Evolutionary conservation across 2,888 invertebrate genomes (phyloP), one percentile per base, ranked within the genome.

Genomic region (Seira ritae): DNA sequence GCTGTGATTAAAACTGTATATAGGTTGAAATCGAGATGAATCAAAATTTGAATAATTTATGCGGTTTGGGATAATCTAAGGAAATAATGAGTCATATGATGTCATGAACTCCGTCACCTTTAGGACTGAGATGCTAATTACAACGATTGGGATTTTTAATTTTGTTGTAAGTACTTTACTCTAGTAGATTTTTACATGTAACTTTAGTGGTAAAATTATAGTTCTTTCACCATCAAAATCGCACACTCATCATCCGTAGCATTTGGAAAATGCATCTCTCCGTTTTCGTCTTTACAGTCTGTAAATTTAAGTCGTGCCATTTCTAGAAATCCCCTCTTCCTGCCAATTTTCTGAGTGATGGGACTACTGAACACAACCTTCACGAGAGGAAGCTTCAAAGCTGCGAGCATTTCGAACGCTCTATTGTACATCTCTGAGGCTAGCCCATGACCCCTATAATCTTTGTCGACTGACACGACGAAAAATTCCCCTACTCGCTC

Each of bases 381-480:
- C 12, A 83, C 71, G n/a, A 84, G 66, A 1, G 73, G 70, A 55
- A 77, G 81, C 17, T 86, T 80, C 67, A 73, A 31, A 1, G 80
- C 83, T 55, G 20, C 8, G 2, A 84, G 37, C 65, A 85, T 65
- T 19, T 67, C 71, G 2, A 85, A 60, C 1, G 84, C 60, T 50
- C 87, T 74, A 4, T 78, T 66, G 37, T 78, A 77, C 20, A 84
- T 73, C 42, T 87, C 87, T 0, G 73, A 69, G 17, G 85, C 85
- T 1, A 87, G 72, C 0, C 85, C 85, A 17, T 62, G 74, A 8
- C 84, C 84, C 17, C 84, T 37, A 31, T 42, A 84, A 20, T 82
- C 80, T 12, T 46, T 68, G 15, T 72, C 84, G 0, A 87, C 87
- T 1, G 85, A 84, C 10, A 85, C 73, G 10, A 84, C 31, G 15